Evolutionary conservation across 2,797 vertebrate genomes (phyloP), one percentile per base, ranked within the genome.

Genomic region (Miichthys miiuy): DNA sequence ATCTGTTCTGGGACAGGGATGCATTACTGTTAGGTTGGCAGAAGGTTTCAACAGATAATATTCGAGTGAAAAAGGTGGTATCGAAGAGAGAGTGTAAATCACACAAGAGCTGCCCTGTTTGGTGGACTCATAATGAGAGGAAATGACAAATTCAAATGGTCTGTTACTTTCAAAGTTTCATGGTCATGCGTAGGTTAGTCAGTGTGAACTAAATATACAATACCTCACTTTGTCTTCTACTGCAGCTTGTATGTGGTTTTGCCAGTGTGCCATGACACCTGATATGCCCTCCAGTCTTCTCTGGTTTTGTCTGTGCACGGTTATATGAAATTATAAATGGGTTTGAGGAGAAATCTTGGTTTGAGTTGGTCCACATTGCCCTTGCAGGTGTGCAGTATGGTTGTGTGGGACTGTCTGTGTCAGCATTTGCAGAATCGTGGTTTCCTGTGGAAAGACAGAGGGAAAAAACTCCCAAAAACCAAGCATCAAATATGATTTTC

Each of bases 1-100:
- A 82, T 90, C 81, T 85, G 54, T 89, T 89, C 85, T 55, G 25
- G 20, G 77, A 72, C 89, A 85, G 65, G 41, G 64, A 79, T 81
- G 78, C 51, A 3, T 64, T 64, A 50, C 81, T 89, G 82, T 89
- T 83, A 41, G 68, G 58, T 56, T 38, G 18, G 50, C 48, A 23
- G 42, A 76, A 76, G 72, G 82, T 72, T 78, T 46, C 66, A 5
- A 18, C 34, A 76, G 91, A 92, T 86, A 91, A 69, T 34, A 47
- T 81, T 84, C 18, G 1, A 71, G 72, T 52, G 50, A 87, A 90
- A 81, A 87, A 79, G 87, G 87, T 73, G 50, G 30, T 65, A 79
- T 69, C 7, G 0, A 57, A 52, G 60, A 8, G 16, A 18, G 20
- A 18, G 25, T 25, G 42, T 21, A 48, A 71, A 60, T 54, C 50